Percentiles rank a stretch among this genome's conserved stretches.
These are phyloP conservation scores for Actinia equina DNA, from an alignment of 64 coral and sea anemone species.

Conservation along the genomic window DNA sequence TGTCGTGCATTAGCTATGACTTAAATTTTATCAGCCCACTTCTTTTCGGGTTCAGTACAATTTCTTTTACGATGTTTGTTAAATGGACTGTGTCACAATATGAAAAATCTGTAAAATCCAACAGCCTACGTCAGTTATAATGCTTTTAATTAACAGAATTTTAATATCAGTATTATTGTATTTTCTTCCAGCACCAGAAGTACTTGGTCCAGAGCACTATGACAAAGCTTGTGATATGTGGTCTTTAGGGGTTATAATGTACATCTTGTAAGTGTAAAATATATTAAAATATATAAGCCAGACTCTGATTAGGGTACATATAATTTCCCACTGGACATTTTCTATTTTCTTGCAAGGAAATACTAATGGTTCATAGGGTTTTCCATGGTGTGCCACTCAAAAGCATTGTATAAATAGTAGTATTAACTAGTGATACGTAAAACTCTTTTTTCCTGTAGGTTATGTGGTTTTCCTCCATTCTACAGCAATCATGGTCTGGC, in stretches of 20 bases:
- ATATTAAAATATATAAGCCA: no score
- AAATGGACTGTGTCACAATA: no score
- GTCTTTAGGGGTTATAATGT: conserved; percentile 96
- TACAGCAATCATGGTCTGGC: conserved; percentile 97
- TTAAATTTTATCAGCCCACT: no score
- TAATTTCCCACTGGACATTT: no score
- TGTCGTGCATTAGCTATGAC: no score
- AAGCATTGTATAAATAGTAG: neutral
- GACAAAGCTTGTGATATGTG: conserved; percentile 95
- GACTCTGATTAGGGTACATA: no score
- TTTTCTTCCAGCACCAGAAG: conserved; percentile 80
- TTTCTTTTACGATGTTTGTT: no score
- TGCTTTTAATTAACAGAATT: neutral
- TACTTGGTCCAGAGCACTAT: conserved; percentile 87
- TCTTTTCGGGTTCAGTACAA: no score
- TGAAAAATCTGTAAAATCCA: no score
- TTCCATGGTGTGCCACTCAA: neutral
- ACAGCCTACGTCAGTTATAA: no score
- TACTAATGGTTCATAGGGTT: neutral
- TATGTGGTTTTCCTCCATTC: conserved; percentile 98
- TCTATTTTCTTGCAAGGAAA: no score
- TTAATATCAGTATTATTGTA: neutral
- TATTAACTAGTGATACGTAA: neutral
- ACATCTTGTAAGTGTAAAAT: conserved; percentile 85
- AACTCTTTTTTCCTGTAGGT: neutral